Conservation (phyloP, 2,888 invertebrate species). For the Cactoblastis cactorum region DNA sequence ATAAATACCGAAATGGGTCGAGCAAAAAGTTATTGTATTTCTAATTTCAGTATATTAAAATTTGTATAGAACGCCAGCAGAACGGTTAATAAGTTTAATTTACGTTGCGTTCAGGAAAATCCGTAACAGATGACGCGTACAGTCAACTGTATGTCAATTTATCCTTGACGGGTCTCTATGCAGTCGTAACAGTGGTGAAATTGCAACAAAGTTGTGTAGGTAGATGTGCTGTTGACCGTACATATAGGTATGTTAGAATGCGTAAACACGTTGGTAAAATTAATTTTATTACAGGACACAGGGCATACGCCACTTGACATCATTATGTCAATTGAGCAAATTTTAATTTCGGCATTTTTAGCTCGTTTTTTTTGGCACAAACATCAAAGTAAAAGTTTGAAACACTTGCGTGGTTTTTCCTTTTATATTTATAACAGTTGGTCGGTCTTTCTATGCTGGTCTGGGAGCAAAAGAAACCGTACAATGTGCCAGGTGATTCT, state of each 20-base stretch:
- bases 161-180: too few species aligned
- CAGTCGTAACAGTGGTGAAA: too few species aligned
- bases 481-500: too few species aligned
- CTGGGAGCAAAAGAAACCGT: too few species aligned
- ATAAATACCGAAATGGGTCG: not conserved
- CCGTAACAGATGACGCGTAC: not conserved
- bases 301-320: not conserved
- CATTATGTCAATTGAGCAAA: not conserved
- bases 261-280: not conserved
- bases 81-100: not conserved
- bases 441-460: too few species aligned
- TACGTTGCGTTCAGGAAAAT: not conserved
- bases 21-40: not conserved
- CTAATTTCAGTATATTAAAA: not conserved
- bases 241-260: not conserved
- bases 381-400: not conserved
- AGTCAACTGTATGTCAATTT: too few species aligned
- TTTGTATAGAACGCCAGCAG: not conserved
- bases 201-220: not conserved
- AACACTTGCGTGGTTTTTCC: not conserved
- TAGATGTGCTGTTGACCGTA: too few species aligned
- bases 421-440: not conserved
- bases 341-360: not conserved
- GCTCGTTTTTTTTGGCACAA: not conserved
- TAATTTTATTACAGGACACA: constrained; percentile 1